Percentiles rank a stretch among this genome's conserved stretches.
Evolutionary conservation across 2,797 vertebrate genomes (phyloP).

Genomic region (Cyprinella venusta): DNA sequence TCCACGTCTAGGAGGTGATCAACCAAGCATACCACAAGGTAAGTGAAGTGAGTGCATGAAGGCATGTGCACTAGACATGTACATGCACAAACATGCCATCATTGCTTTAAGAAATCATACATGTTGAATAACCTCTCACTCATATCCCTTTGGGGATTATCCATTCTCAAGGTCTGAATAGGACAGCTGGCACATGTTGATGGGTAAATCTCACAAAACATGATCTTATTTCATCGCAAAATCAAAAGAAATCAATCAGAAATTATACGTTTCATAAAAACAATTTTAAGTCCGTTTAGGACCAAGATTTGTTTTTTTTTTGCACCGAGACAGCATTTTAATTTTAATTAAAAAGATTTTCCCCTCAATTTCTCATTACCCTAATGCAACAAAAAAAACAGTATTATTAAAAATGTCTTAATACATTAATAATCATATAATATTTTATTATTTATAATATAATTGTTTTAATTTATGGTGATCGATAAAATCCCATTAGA

Average conservation of each 20-base stretch:
- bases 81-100: slow-evolving; percentile 39
- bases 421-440: neutral
- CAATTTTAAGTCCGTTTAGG: neutral
- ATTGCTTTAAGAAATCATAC: neutral
- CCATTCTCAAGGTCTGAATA: slow-evolving; percentile 19
- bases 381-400: too few species aligned
- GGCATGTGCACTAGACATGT: slow-evolving; percentile 18
- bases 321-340: neutral
- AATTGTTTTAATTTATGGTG: neutral
- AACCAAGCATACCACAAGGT: slow-evolving; percentile 31
- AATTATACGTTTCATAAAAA: neutral
- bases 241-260: neutral
- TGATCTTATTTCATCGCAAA: neutral
- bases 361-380: too few species aligned
- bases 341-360: neutral
- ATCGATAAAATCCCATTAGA: neutral
- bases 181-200: slow-evolving; percentile 24
- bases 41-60: slow-evolving; percentile 19
- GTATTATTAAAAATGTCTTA: neutral
- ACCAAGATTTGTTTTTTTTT: neutral
- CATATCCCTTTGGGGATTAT: neutral
- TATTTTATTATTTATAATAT: neutral
- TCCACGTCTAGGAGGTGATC: slow-evolving; percentile 2
- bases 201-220: slow-evolving; percentile 1
- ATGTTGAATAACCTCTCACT: slow-evolving; percentile 18